These are phyloP conservation scores for Aplysia californica DNA, from an alignment of 1,140 invertebrate species.

Conservation along the genomic window DNA sequence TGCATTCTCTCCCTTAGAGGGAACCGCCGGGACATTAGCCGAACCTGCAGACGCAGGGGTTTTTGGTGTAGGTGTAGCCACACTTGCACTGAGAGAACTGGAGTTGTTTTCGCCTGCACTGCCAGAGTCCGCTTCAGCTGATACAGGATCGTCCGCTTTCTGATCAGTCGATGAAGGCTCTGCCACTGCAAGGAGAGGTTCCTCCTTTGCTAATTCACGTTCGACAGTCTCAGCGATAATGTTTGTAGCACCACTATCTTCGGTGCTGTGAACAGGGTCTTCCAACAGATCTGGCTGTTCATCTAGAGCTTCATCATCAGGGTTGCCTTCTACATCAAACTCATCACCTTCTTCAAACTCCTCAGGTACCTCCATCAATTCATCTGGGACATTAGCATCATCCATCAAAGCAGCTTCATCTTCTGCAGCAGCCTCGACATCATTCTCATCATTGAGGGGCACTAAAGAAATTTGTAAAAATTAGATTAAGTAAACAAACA, in stretches of 20 bases:
- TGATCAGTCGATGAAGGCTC: neutral
- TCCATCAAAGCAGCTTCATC: constrained; percentile 27
- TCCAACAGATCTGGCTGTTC: constrained; percentile 4
- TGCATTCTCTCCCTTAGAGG: constrained; percentile 9
- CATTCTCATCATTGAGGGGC: constrained; percentile 29
- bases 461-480: constrained; percentile 51
- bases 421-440: constrained; percentile 11
- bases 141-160: neutral
- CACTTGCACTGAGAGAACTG: too few relatives aligned
- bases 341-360: constrained; percentile 17
- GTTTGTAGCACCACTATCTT: too few relatives aligned
- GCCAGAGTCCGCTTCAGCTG: neutral
- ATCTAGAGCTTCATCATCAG: constrained; percentile 25
- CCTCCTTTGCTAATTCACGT: neutral
- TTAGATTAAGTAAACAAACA: constrained; percentile 18
- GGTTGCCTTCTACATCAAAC: constrained; percentile 18
- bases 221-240: too few relatives aligned
- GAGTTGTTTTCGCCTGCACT: too few relatives aligned
- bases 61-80: neutral
- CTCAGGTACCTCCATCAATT: constrained; percentile 53
- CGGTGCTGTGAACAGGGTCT: too few relatives aligned
- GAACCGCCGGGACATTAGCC: constrained; percentile 9
- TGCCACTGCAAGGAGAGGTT: constrained; percentile 5
- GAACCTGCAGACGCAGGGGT: neutral
- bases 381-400: constrained; percentile 8